Conservation (phyloP, 2,888 invertebrate species). For the Phoenoteleia sp. region DNA sequence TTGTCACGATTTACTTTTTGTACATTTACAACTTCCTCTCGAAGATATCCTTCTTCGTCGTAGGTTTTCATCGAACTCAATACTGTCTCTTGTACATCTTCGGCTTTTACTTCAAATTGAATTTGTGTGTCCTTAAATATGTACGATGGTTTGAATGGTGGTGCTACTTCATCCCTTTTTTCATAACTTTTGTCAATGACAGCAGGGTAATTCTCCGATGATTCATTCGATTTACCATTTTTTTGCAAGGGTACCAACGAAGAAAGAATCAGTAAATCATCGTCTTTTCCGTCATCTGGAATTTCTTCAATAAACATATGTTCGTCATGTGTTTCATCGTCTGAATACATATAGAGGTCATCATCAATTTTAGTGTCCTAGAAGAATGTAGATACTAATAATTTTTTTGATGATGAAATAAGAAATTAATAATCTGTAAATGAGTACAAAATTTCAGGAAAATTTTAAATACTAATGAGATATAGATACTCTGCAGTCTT, state of each 20-base stretch:
- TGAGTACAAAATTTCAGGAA: no score
- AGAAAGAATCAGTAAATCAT: neutral
- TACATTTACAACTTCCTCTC: neutral
- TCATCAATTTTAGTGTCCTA: no score
- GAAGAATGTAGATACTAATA: no score
- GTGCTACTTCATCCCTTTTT: neutral
- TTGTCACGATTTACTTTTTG: neutral
- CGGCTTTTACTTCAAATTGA: slow-evolving; percentile 5
- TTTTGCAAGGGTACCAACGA: neutral
- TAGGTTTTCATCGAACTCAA: neutral
- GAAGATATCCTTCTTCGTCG: neutral
- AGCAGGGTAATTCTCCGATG: neutral
- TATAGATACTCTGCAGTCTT: no score
- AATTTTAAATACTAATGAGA: no score
- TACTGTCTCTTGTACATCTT: neutral
- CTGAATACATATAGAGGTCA: no score
- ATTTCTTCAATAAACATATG: neutral
- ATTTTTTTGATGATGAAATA: no score
- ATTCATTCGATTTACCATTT: neutral
- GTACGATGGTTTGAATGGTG: neutral
- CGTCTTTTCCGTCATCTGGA: neutral
- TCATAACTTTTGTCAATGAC: slow-evolving; percentile 9
- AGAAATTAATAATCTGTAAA: no score
- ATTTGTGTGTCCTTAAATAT: neutral
- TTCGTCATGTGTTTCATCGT: no score